Evolutionary conservation across 2,888 invertebrate species (phyloP).

Genomic region (Diplolepis rosae): DNA sequence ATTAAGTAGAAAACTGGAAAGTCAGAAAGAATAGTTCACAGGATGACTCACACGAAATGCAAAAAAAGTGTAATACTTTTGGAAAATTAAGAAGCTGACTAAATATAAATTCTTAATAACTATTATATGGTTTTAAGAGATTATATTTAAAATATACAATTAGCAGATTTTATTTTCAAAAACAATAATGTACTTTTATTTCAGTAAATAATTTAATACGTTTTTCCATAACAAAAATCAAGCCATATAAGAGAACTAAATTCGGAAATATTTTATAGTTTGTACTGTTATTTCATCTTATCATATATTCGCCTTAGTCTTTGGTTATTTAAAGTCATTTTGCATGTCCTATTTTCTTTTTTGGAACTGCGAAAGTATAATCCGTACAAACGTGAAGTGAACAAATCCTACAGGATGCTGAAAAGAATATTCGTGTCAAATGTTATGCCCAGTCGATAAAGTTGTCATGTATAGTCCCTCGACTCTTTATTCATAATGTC

Average conservation of each 20-base stretch:
- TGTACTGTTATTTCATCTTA: not conserved
- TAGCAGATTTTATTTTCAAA: too few species aligned
- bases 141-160: too few species aligned
- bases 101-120: too few species aligned
- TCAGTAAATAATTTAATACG: too few species aligned
- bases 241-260: too few species aligned
- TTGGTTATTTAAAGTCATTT: not conserved
- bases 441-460: slow-evolving; percentile 39
- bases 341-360: not conserved
- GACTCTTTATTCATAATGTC: not conserved
- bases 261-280: too few species aligned
- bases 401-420: slow-evolving; percentile 46
- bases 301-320: not conserved
- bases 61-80: too few species aligned
- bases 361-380: slow-evolving; percentile 17
- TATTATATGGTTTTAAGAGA: too few species aligned
- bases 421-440: slow-evolving; percentile 46
- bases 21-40: not conserved
- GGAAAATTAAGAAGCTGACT: too few species aligned
- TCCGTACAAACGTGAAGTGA: slow-evolving; percentile 36
- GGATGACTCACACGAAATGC: too few species aligned
- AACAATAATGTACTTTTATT: too few species aligned
- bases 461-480: not conserved
- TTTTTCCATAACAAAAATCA: too few species aligned
- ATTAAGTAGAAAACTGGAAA: not conserved